A percentile compares a stretch with the other conserved stretches of the same genome.
Evolutionary conservation across 92 coral and sea anemone species (phyloP).

Genomic region (Epizoanthus ramosus): DNA sequence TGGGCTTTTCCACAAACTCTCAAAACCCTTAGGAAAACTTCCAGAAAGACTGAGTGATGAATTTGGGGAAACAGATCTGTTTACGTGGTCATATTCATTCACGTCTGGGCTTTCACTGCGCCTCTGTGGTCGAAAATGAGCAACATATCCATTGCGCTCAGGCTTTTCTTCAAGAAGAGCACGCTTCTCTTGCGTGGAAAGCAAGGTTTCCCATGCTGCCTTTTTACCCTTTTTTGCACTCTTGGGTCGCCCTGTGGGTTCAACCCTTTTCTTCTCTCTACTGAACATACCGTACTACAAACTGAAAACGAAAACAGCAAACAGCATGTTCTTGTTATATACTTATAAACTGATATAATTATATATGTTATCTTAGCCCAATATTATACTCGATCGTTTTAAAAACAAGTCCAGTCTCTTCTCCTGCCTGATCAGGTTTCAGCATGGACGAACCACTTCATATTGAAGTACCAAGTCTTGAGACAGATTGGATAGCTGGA

Average conservation of each 20-base stretch:
- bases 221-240: conserved; percentile 66
- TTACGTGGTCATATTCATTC: conserved; percentile 59
- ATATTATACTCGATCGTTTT: not conserved
- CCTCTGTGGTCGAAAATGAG: conserved; percentile 49
- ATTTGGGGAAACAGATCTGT: conserved; percentile 65
- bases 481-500: too few relatives aligned
- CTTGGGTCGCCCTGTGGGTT: conserved; percentile 61
- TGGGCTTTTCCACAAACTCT: conserved; percentile 52
- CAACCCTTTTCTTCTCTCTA: conserved; percentile 77
- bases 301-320: not conserved
- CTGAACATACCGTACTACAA: conserved; percentile 80
- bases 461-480: too few relatives aligned
- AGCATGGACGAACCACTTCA: too few relatives aligned
- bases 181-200: conserved; percentile 52
- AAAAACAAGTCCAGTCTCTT: too few relatives aligned
- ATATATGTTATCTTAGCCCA: not conserved
- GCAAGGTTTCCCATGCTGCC: conserved; percentile 87
- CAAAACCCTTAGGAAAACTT: conserved; percentile 67
- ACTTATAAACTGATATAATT: not conserved
- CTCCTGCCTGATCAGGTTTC: too few relatives aligned
- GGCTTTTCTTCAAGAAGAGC: conserved; percentile 29
- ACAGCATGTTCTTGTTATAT: not conserved
- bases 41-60: conserved; percentile 68
- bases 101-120: conserved; percentile 44
- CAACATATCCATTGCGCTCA: conserved; percentile 33